These are phyloP conservation scores for Morone chrysops DNA, from an alignment of 2,113 vertebrate species.

Conservation along the genomic window DNA sequence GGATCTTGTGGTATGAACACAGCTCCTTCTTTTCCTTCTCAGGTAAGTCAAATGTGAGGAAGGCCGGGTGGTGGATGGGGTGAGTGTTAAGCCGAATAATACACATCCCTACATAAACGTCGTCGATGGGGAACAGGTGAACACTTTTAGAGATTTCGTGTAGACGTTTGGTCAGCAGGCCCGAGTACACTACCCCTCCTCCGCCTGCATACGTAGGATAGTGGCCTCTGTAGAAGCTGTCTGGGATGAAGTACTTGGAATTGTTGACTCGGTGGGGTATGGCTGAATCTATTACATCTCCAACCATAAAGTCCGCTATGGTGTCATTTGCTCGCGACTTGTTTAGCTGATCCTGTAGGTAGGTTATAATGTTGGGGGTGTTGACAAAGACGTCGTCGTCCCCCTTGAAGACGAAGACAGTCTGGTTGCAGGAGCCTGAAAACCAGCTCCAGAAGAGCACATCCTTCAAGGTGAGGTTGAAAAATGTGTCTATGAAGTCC, in stretches of 20 bases:
- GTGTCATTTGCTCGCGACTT: neutral
- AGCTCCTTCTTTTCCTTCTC: slow-evolving; percentile 39
- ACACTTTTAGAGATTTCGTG: slow-evolving; percentile 69
- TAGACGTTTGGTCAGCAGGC: slow-evolving; percentile 74
- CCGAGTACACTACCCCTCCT: slow-evolving; percentile 83
- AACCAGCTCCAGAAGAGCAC: slow-evolving; percentile 86
- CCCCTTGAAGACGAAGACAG: slow-evolving; percentile 82
- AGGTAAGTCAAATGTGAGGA: slow-evolving; percentile 81
- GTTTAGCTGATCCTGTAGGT: slow-evolving; percentile 63
- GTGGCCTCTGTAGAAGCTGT: slow-evolving; percentile 77
- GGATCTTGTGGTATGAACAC: slow-evolving; percentile 76
- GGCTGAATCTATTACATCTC: slow-evolving; percentile 72
- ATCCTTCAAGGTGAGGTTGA: slow-evolving; percentile 86
- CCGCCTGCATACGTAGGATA: slow-evolving; percentile 83
- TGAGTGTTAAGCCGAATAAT: slow-evolving; percentile 72
- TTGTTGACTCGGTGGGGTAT: slow-evolving; percentile 30
- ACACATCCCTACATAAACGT: slow-evolving; percentile 86
- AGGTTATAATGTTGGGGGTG: slow-evolving; percentile 73
- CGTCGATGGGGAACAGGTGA: slow-evolving; percentile 85
- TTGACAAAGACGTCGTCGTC: slow-evolving; percentile 86
- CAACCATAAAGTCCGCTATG: slow-evolving; percentile 76
- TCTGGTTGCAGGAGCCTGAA: slow-evolving; percentile 49
- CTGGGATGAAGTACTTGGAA: slow-evolving; percentile 83
- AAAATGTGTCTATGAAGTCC: slow-evolving; percentile 85
- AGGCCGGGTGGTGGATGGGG: slow-evolving; percentile 75